Conservation (phyloP, 2,113 vertebrate species). For the Myiozetetes cayanensis region DNA sequence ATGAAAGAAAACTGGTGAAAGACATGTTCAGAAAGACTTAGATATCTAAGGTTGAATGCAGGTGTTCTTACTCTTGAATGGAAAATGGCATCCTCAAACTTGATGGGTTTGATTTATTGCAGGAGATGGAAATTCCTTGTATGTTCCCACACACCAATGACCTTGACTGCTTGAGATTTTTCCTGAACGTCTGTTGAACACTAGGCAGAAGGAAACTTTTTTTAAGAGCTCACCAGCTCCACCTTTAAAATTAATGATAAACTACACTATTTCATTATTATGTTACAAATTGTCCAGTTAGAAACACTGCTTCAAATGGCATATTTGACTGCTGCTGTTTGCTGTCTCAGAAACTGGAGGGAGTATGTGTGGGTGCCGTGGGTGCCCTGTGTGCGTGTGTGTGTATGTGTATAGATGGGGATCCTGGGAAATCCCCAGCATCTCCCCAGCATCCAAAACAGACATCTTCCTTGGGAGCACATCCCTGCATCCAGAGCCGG, state of each 20-base stretch:
- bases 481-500: not conserved
- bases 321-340: not conserved
- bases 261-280: not conserved
- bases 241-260: not conserved
- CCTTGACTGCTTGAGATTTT: not conserved
- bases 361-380: not conserved
- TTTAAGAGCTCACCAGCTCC: not conserved
- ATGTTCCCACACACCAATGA: not conserved
- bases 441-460: not conserved
- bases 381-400: no score
- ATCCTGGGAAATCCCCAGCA: not conserved
- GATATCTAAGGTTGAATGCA: not conserved
- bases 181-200: constrained; percentile 15
- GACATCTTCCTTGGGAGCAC: not conserved
- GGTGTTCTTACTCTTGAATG: not conserved
- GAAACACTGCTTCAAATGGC: not conserved
- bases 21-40: not conserved
- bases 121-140: constrained; percentile 8
- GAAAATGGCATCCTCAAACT: not conserved
- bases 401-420: not conserved
- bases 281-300: not conserved
- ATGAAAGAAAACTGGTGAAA: not conserved
- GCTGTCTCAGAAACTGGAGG: not conserved
- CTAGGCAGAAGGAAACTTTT: not conserved
- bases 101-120: not conserved